A percentile compares a stretch with the other conserved stretches of the same genome.
Evolutionary conservation across 92 coral and sea anemone species (phyloP).

Genomic region (Porites rus): DNA sequence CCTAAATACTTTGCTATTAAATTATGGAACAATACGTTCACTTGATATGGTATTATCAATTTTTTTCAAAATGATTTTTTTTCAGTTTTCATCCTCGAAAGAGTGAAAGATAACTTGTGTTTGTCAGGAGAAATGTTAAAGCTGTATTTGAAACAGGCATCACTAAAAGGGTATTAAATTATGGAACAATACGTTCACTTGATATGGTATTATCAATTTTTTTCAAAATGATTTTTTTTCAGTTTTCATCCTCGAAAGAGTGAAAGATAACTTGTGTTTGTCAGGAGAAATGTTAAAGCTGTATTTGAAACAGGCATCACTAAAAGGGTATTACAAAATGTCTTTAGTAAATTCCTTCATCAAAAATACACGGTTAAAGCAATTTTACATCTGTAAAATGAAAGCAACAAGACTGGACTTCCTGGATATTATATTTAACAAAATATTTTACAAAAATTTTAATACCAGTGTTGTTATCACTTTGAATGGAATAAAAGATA

Average conservation of each 20-base stretch:
- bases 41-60: too few species aligned
- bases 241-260: not conserved
- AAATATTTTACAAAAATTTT: not conserved
- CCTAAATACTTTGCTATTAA: too few species aligned
- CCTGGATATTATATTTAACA: not conserved
- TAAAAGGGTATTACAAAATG: not conserved
- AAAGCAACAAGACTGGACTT: conserved; percentile 1
- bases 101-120: not conserved
- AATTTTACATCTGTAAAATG: not conserved
- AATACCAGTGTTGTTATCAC: not conserved
- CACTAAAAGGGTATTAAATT: not conserved
- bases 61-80: too few species aligned
- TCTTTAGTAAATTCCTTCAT: not conserved
- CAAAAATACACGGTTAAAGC: not conserved
- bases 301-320: not conserved
- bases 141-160: not conserved
- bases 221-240: too few species aligned
- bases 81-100: not conserved
- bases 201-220: too few species aligned
- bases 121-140: not conserved
- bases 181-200: too few species aligned
- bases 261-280: not conserved
- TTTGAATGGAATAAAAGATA: not conserved
- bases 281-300: not conserved
- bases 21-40: too few species aligned